These are phyloP conservation scores for Xestia ashworthii DNA, from an alignment of 2,888 invertebrate genomes.

Conservation along the genomic window DNA sequence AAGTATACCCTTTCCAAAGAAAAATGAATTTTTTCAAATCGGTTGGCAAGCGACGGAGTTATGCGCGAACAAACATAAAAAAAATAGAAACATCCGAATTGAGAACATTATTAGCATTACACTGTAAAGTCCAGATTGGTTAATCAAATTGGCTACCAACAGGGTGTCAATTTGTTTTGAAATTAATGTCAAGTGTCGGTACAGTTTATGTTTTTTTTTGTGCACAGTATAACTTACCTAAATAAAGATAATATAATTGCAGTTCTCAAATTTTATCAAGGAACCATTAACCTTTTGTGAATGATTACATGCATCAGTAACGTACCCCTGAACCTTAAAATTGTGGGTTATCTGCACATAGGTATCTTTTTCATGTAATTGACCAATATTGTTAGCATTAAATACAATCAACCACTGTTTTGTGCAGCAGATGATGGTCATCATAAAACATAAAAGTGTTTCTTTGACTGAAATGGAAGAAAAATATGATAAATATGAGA, in stretches of 20 bases:
- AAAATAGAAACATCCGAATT: too few species aligned
- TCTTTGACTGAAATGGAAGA: background rate
- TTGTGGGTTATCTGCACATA: slow-evolving; percentile 10
- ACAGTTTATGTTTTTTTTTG: background rate
- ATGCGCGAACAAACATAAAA: too few species aligned
- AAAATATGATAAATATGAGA: background rate
- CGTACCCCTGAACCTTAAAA: slow-evolving; percentile 1
- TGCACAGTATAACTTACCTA: background rate
- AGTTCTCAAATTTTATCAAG: background rate
- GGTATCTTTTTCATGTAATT: background rate
- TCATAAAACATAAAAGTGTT: background rate
- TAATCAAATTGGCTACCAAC: background rate
- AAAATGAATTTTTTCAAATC: too few species aligned
- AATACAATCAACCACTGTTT: background rate
- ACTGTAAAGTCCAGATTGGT: background rate
- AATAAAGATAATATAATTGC: background rate
- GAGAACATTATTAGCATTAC: background rate
- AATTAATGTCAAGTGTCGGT: background rate
- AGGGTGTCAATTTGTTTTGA: background rate
- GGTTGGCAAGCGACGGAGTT: too few species aligned
- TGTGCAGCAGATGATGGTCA: too few species aligned
- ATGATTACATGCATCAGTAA: background rate
- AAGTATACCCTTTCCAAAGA: too few species aligned
- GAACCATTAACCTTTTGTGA: background rate
- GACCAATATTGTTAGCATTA: background rate